Evolutionary conservation across 2,113 vertebrate genomes (phyloP).

Genomic region (Pandion haliaetus): DNA sequence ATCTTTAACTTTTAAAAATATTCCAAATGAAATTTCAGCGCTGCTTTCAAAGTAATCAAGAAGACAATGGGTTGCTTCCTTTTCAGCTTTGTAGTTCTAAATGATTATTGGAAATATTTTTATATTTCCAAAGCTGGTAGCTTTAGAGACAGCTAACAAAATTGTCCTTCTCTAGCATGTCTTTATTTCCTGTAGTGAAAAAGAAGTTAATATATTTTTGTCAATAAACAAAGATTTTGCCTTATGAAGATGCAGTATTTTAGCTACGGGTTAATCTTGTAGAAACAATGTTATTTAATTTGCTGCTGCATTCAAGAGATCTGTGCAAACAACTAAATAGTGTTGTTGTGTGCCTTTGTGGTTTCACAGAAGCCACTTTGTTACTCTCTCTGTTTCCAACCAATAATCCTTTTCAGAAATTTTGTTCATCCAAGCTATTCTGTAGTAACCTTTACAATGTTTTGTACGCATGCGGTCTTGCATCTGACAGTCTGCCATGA

Average conservation of each 20-base stretch:
- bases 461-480: background rate
- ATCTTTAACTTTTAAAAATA: slow-evolving; percentile 35
- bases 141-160: slow-evolving; percentile 6
- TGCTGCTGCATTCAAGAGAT: slow-evolving; percentile 7
- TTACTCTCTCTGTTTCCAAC: background rate
- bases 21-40: background rate
- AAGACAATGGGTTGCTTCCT: slow-evolving; percentile 3
- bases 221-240: slow-evolving; percentile 53
- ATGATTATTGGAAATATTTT: slow-evolving; percentile 16
- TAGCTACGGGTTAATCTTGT: slow-evolving; percentile 1
- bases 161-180: slow-evolving; percentile 35
- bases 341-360: background rate
- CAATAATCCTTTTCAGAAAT: background rate
- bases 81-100: background rate
- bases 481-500: background rate
- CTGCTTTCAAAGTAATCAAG: background rate
- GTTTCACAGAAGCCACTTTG: background rate
- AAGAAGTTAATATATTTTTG: slow-evolving; percentile 55
- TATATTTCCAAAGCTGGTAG: background rate
- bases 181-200: slow-evolving; percentile 52
- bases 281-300: slow-evolving; percentile 50
- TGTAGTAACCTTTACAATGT: background rate
- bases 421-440: background rate
- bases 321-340: slow-evolving; percentile 3
- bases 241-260: slow-evolving; percentile 45